Conservation (phyloP, 2,113 vertebrate species). For the Podilymbus podiceps region DNA sequence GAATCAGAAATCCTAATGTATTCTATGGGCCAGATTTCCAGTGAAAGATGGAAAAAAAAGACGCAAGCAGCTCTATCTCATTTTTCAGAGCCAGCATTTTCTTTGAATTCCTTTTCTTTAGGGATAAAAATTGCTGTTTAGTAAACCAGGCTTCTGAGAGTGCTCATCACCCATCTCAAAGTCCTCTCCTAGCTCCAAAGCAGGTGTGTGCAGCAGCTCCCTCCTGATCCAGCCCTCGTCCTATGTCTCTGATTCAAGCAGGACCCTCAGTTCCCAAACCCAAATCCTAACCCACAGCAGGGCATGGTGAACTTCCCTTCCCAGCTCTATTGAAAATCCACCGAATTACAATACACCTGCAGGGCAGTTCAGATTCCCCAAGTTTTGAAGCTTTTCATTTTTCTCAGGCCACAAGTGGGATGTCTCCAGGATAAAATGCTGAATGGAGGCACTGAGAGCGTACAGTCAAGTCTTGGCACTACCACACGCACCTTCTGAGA, state of each 20-base stretch:
- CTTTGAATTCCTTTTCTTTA: not conserved
- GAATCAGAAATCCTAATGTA: not conserved
- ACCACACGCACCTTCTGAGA: not conserved
- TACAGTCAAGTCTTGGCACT: accelerated
- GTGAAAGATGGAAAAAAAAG: not conserved
- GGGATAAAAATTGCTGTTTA: not conserved
- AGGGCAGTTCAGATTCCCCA: not conserved
- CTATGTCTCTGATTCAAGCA: not conserved
- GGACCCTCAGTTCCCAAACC: not conserved
- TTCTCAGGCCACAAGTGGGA: not conserved
- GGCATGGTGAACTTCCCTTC: not conserved
- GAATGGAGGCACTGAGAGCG: not conserved
- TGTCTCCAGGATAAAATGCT: not conserved
- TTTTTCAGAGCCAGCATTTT: not conserved
- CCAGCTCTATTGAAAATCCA: not conserved
- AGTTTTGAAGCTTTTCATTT: not conserved
- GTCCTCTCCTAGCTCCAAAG: not conserved
- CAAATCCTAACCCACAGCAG: not conserved
- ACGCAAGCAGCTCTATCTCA: accelerated
- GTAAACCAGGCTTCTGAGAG: not conserved
- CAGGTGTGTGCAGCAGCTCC: not conserved
- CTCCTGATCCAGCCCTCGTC: not conserved
- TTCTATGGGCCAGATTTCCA: not conserved
- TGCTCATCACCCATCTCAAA: not conserved
- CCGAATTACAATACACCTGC: not conserved